These are phyloP conservation scores for Austrofundulus limnaeus DNA, from an alignment of 2,113 vertebrate genomes.

Conservation along the genomic window DNA sequence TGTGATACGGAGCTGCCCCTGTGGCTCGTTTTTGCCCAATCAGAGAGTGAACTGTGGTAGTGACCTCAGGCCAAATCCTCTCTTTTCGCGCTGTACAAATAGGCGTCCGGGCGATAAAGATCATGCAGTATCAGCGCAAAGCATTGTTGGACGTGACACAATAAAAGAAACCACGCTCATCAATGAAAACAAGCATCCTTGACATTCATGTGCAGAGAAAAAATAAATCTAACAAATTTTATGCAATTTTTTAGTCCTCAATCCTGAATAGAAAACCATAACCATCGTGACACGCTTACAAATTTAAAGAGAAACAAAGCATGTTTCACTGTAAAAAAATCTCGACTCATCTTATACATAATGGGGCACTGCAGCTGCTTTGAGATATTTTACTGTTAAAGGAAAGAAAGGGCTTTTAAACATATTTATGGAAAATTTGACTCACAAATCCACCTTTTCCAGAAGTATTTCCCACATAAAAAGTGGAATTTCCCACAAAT, in stretches of 20 bases:
- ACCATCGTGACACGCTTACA: slow-evolving; percentile 30
- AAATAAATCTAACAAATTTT: slow-evolving; percentile 45
- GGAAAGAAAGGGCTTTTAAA: slow-evolving; percentile 20
- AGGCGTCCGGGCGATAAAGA: slow-evolving; percentile 74
- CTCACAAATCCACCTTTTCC: slow-evolving; percentile 5
- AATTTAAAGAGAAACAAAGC: slow-evolving; percentile 50
- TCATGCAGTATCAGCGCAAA: slow-evolving; percentile 77
- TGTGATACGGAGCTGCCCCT: slow-evolving; percentile 52
- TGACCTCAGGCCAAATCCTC: slow-evolving; percentile 75
- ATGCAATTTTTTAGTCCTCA: slow-evolving; percentile 15
- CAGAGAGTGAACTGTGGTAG: slow-evolving; percentile 63
- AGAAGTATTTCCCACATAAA: background rate
- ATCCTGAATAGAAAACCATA: slow-evolving; percentile 31
- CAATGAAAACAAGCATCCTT: slow-evolving; percentile 79
- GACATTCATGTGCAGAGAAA: slow-evolving; percentile 56
- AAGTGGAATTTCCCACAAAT: slow-evolving; percentile 24
- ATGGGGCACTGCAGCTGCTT: slow-evolving; percentile 31
- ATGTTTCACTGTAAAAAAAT: slow-evolving; percentile 48
- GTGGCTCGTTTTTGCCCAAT: slow-evolving; percentile 62
- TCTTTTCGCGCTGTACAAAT: slow-evolving; percentile 74
- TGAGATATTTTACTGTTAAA: slow-evolving; percentile 44
- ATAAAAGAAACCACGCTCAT: slow-evolving; percentile 73
- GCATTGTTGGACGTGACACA: slow-evolving; percentile 76
- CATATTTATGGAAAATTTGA: slow-evolving; percentile 21
- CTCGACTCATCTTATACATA: background rate